Conservation (phyloP, 1,140 invertebrate species). For the Apis laboriosa region DNA sequence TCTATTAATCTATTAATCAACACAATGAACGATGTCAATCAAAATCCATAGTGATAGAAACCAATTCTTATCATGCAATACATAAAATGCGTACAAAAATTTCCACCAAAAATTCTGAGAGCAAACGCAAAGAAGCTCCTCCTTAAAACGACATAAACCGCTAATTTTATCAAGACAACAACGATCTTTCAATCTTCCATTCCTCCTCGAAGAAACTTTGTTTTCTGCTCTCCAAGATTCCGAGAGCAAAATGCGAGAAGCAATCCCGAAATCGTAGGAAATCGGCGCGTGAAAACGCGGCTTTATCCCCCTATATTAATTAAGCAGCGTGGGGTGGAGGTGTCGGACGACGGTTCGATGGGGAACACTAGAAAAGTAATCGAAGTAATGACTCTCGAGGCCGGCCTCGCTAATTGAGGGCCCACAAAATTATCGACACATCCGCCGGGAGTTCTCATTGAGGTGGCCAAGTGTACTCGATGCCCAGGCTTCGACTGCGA, state of each 20-base stretch:
- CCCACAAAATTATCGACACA: slow-evolving; percentile 64
- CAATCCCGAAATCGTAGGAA: too few species aligned
- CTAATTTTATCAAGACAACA: too few species aligned
- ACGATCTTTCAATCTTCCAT: too few species aligned
- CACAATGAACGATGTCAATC: too few species aligned
- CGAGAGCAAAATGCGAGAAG: background rate
- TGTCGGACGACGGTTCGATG: slow-evolving; percentile 43
- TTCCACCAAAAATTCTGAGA: too few species aligned
- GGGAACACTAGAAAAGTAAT: slow-evolving; percentile 66
- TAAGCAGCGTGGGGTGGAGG: slow-evolving; percentile 28
- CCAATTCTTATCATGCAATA: too few species aligned
- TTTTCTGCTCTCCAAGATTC: background rate
- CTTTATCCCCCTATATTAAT: slow-evolving; percentile 36
- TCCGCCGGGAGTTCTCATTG: slow-evolving; percentile 46
- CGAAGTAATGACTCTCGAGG: slow-evolving; percentile 65
- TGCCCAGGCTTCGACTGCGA: slow-evolving; percentile 30
- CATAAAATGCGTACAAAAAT: too few species aligned
- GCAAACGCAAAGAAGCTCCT: too few species aligned
- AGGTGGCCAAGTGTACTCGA: slow-evolving; percentile 24
- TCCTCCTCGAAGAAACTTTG: too few species aligned
- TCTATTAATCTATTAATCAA: too few species aligned
- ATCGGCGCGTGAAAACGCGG: background rate
- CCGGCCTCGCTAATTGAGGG: slow-evolving; percentile 59
- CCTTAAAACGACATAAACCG: too few species aligned
- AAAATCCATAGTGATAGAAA: too few species aligned